These are phyloP conservation scores for Diorhabda elongata DNA, from an alignment of 1,140 invertebrate genomes.

Conservation along the genomic window DNA sequence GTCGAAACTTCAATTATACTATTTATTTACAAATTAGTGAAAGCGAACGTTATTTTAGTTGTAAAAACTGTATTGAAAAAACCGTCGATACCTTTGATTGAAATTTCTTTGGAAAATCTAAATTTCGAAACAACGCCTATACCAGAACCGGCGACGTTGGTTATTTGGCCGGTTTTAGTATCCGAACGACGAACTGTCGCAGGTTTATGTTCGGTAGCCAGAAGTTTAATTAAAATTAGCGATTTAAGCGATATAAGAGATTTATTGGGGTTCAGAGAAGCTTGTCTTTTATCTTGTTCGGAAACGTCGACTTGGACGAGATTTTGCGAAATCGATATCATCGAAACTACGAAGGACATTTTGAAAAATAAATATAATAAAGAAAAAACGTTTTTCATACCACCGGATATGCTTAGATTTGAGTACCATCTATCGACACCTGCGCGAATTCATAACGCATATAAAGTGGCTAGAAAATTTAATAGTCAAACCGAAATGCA, in stretches of 20 bases:
- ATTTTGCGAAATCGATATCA: conserved; percentile 84
- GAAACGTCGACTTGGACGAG: conserved; percentile 87
- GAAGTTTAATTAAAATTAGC: conserved; percentile 58
- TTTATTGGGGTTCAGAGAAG: conserved; percentile 70
- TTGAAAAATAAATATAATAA: conserved; percentile 25
- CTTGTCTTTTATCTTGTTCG: conserved; percentile 74
- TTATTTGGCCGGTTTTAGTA: conserved; percentile 57
- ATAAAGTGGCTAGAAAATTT: conserved; percentile 65
- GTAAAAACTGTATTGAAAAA: conserved; percentile 11
- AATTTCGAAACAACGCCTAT: conserved; percentile 21
- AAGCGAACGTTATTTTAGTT: conserved; percentile 22
- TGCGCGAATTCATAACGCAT: conserved; percentile 80
- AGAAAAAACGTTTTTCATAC: conserved; percentile 46
- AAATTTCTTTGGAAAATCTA: conserved; percentile 14
- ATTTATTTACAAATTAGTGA: conserved; percentile 46
- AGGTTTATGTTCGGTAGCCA: conserved; percentile 56
- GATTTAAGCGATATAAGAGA: conserved; percentile 48
- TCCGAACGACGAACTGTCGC: conserved; percentile 60
- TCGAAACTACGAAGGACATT: conserved; percentile 52
- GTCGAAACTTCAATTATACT: conserved; percentile 48
- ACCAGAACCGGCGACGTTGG: conserved; percentile 44
- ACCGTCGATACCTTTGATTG: conserved; percentile 9
- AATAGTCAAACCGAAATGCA: conserved; percentile 58
- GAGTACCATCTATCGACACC: conserved; percentile 85
- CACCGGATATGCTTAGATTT: conserved; percentile 65